These are phyloP conservation scores for Diadumene lineata DNA, from an alignment of 92 coral and sea anemone genomes.

Conservation along the genomic window DNA sequence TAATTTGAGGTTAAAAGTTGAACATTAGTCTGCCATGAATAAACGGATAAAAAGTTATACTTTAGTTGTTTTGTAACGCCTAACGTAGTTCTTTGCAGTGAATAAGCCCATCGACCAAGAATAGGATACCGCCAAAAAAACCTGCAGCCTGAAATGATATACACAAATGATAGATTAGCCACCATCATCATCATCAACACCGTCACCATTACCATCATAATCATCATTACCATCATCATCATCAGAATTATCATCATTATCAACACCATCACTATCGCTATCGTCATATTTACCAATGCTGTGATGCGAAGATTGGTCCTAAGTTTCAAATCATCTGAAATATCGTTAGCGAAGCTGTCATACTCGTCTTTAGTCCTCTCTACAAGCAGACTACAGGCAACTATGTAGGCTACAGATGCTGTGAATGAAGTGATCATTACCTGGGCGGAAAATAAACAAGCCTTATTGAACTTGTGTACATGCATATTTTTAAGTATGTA, in stretches of 20 bases:
- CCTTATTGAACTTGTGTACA: no score
- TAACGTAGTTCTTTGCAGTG: conserved; percentile 35
- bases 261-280: no score
- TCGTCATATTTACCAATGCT: conserved; percentile 40
- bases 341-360: conserved; percentile 13
- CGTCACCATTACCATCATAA: neutral
- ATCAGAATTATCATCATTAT: neutral
- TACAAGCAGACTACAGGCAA: conserved; percentile 25
- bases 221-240: neutral
- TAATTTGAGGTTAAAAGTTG: no score
- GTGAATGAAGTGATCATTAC: conserved; percentile 29
- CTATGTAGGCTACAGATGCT: conserved; percentile 35
- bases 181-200: neutral
- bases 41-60: no score
- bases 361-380: conserved; percentile 35
- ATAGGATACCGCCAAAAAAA: conserved; percentile 25
- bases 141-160: conserved; percentile 34
- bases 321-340: conserved; percentile 14
- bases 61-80: neutral
- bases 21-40: no score
- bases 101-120: conserved; percentile 40
- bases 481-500: no score
- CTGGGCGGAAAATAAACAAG: no score
- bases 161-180: no score
- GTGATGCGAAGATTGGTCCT: conserved; percentile 33